Evolutionary conservation across 2,113 vertebrate genomes (phyloP), one percentile per base, ranked within the genome.

Genomic region (Aegithalos caudatus): DNA sequence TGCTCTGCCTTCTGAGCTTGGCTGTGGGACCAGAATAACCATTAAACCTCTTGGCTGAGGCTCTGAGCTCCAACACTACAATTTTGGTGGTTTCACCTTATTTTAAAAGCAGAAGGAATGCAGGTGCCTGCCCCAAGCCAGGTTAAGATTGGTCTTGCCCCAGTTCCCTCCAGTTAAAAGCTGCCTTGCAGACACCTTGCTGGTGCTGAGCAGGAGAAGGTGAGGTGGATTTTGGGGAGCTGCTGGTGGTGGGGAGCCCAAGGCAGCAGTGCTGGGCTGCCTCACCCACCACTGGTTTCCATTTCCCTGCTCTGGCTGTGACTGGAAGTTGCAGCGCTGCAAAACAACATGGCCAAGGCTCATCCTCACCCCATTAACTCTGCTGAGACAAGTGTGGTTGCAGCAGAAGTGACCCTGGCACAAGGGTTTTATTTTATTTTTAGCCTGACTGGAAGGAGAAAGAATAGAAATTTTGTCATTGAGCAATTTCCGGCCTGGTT

Each of bases 391-490:
- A 67, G 25, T 2, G 48, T 56, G 65, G 57, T 92, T 92, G 81
- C 57, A 76, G 67, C 86, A 93, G 86, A 72, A 77, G 35, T 24
- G 23, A 76, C 74, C 71, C 53, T 81, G 84, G 81, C 74, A 85
- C 66, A 54, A 90, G 29, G 42, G 33, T 24, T 85, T 85, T 58
- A 19, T 72, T 86, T 88, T 94, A 92, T 88, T 95, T 97, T 95
- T 93, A 95, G 87, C 84, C 29, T 88, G 42, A 90, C 91, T 95
- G 92, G 90, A 96, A 97, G 70, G 38, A 72, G 85, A 87, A 62
- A 94, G 70, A 61, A 69, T 33, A 90, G 91, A 90, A 66, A 47
- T 86, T 74, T 80, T 69, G 64, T 54, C 60, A 70, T 42, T 92
- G 91, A 69, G 93, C 70, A 91, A 94, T 90, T 94, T 97, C 89